Conservation (phyloP, 2,113 vertebrate genomes). For the Indri indri region DNA sequence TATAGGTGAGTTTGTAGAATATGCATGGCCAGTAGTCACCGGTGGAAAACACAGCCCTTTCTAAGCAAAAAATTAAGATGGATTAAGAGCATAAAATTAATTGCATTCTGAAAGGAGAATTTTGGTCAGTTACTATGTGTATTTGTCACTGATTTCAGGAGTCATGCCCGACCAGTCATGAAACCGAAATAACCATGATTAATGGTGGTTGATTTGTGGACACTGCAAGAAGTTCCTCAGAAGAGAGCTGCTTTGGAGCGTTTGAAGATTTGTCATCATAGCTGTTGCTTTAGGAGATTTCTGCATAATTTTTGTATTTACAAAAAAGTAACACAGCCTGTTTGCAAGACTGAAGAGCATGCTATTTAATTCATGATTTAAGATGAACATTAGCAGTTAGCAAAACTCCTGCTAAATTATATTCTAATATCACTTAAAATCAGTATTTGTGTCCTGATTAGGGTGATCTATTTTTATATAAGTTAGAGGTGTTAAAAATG, state of each 20-base stretch:
- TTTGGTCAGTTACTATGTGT: slow-evolving; percentile 67
- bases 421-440: slow-evolving; percentile 87
- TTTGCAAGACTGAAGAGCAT: slow-evolving; percentile 85
- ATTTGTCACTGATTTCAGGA: slow-evolving; percentile 50
- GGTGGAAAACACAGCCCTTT: slow-evolving; percentile 90
- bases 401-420: slow-evolving; percentile 89
- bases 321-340: slow-evolving; percentile 84
- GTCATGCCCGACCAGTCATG: neutral
- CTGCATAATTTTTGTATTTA: slow-evolving; percentile 88
- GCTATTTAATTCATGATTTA: slow-evolving; percentile 82
- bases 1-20: slow-evolving; percentile 98
- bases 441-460: slow-evolving; percentile 78
- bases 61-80: slow-evolving; percentile 64
- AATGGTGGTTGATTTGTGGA: neutral
- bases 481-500: neutral
- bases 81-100: slow-evolving; percentile 55
- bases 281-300: slow-evolving; percentile 84
- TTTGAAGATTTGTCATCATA: slow-evolving; percentile 74
- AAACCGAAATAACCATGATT: slow-evolving; percentile 53
- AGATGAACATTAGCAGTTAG: slow-evolving; percentile 89
- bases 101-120: slow-evolving; percentile 62
- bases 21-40: slow-evolving; percentile 93
- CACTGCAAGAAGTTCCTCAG: slow-evolving; percentile 57
- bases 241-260: slow-evolving; percentile 73
- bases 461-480: slow-evolving; percentile 78